Base-by-base conservation (phyloP, 2,888 invertebrate species). In the Petrolisthes manimaculis region DNA sequence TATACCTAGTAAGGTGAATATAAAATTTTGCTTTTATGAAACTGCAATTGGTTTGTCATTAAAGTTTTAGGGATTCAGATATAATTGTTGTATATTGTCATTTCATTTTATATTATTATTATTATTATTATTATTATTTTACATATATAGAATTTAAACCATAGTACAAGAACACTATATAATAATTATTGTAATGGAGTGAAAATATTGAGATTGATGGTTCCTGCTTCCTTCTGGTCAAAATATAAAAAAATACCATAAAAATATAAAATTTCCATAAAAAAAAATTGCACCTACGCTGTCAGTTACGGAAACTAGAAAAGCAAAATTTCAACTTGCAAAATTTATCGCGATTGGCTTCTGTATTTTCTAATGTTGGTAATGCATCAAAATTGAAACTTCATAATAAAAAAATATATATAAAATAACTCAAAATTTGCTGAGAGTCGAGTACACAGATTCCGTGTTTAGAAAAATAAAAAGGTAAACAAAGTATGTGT, bases 391-490 rank as follows among this genome's bases (percentile, higher is more conserved):
- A 82, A 82, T 82, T 82, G 37, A 54, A 78, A 78, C 54, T 21
- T 53, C 53, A 78, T 71, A 71, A 74, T 53, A 74, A 54, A 83
- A 83, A 81, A 21, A 81, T 75, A n/a, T n/a, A n/a, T n/a, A n/a
- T n/a, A n/a, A n/a, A 21, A 86, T 53, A 80, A 53, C 77, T 56
- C 71, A 77, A 84, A 84, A 77, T 79, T 77, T 51, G 84, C 61
- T 86, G 75, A 61, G 88, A 88, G 88, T 84, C 67, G 74, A 80
- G 61, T 84, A 80, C 88, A 84, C 88, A 88, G 88, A 88, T 88
- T 88, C 88, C 88, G 88, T 88, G 88, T 88, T 88, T 88, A 88
- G 67, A 88, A 83, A 56, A 88, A 88, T 88, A 88, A 88, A 82
- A 84, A 74, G 81, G 69, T 84, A 88, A 84, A 87, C 81, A 88